Evolutionary conservation across 2,888 invertebrate genomes (phyloP).

Genomic region (Drosophila bunnanda): DNA sequence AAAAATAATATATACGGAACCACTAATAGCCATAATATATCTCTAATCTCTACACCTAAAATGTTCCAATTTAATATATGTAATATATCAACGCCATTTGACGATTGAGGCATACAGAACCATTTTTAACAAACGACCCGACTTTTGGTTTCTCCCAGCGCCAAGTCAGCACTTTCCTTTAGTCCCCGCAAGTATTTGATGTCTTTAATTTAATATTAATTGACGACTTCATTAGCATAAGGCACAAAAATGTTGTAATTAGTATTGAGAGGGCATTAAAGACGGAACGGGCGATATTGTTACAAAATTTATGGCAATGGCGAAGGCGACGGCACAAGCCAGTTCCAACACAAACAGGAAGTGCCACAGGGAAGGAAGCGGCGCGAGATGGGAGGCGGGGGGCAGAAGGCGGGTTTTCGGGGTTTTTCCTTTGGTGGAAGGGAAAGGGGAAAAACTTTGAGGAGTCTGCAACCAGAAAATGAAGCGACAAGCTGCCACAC

Average conservation of each 20-base stretch:
- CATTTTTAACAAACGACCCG: neutral
- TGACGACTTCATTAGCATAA: conserved; percentile 54
- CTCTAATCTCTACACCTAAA: neutral
- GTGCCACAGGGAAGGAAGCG: conserved; percentile 4
- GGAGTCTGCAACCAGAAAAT: conserved; percentile 32
- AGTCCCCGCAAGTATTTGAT: conserved; percentile 8
- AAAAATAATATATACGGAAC: neutral
- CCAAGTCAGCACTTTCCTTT: neutral
- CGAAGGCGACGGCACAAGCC: conserved; percentile 9
- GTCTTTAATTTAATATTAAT: conserved; percentile 56
- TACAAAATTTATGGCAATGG: conserved; percentile 41
- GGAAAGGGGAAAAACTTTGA: conserved; percentile 10
- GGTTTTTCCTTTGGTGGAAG: neutral
- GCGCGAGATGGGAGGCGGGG: neutral
- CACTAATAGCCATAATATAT: neutral
- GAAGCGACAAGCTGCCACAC: conserved; percentile 48
- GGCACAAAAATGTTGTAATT: conserved; percentile 47
- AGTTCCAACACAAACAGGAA: conserved; percentile 13
- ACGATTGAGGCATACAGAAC: neutral
- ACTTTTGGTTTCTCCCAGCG: neutral
- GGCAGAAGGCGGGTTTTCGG: neutral
- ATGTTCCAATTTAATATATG: neutral
- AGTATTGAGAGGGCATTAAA: conserved; percentile 43
- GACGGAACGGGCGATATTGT: conserved; percentile 12
- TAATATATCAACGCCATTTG: neutral